Conservation (phyloP, 1,140 invertebrate species). For the Drosophila mauritiana region DNA sequence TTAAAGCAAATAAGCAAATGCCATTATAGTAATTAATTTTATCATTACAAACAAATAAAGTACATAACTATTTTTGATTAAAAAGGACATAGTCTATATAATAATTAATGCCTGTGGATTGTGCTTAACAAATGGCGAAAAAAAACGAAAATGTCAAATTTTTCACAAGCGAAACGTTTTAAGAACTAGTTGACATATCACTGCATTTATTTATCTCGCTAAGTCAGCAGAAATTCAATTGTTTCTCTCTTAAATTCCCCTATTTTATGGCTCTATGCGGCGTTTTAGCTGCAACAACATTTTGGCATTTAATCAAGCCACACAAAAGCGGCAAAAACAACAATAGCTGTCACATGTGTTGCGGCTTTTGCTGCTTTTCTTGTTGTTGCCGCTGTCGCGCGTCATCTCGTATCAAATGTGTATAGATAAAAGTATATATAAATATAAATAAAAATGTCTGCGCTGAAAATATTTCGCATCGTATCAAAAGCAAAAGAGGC, state of each 20-base stretch:
- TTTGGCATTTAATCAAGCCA: conserved; percentile 54
- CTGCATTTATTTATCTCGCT: conserved; percentile 9
- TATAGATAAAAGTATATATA: conserved; percentile 50
- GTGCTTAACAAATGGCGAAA: too few relatives aligned
- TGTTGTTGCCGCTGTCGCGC: conserved; percentile 33
- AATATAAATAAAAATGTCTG: conserved; percentile 71
- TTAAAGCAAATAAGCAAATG: conserved; percentile 8
- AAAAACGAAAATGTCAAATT: neutral
- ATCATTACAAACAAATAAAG: neutral
- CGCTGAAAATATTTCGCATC: conserved; percentile 72
- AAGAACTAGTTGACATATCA: conserved; percentile 16
- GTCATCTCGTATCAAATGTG: conserved; percentile 53
- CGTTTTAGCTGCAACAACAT: conserved; percentile 54
- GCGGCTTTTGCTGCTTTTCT: conserved; percentile 5
- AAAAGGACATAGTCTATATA: too few relatives aligned
- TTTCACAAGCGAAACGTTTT: neutral
- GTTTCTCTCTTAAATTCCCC: conserved; percentile 30
- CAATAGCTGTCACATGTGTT: conserved; percentile 49
- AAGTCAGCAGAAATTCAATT: conserved; percentile 36
- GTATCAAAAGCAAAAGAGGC: conserved; percentile 58
- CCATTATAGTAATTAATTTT: neutral
- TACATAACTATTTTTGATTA: neutral
- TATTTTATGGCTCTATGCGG: conserved; percentile 44
- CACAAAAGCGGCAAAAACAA: conserved; percentile 16
- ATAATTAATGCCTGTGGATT: too few relatives aligned